Percentiles rank a stretch among this genome's conserved stretches.
Evolutionary conservation across 2,113 vertebrate genomes (phyloP).

Genomic region (Ameiurus melas): DNA sequence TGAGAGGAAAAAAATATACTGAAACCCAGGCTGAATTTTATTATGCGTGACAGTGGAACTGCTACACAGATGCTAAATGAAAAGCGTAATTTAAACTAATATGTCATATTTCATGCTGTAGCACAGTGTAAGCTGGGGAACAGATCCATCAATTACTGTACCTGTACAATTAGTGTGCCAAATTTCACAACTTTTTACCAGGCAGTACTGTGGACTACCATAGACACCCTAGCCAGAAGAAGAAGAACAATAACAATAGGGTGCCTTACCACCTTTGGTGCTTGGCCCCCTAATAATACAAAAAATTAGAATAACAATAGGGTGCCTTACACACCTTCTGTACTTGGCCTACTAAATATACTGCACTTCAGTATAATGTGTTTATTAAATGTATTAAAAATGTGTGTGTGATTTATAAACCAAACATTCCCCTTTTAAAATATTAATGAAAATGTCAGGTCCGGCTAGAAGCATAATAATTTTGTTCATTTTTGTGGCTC

Average conservation of each 20-base stretch:
- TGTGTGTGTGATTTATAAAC: conserved; percentile 35
- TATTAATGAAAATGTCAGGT: conserved; percentile 43
- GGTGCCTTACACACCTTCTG: no score
- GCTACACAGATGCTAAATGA: conserved; percentile 4
- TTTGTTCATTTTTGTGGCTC: conserved; percentile 16
- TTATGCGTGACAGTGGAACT: neutral
- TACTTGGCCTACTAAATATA: neutral
- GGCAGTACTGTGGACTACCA: no score
- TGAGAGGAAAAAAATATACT: conserved; percentile 11
- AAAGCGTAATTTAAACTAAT: neutral
- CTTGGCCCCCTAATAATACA: neutral
- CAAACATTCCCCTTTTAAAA: conserved; percentile 25
- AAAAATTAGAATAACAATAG: neutral
- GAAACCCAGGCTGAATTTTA: conserved; percentile 1
- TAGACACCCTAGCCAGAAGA: no score
- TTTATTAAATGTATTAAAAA: conserved; percentile 24
- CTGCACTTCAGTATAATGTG: neutral
- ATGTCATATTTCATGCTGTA: neutral
- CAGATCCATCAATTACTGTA: neutral
- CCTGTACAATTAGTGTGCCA: neutral
- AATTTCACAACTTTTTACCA: no score
- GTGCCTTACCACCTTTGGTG: no score
- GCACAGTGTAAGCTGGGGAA: neutral
- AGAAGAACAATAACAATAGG: no score
- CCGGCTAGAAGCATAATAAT: conserved; percentile 26